Evolutionary conservation across 2,888 invertebrate species (phyloP).

Genomic region (Drosophila neonasuta): DNA sequence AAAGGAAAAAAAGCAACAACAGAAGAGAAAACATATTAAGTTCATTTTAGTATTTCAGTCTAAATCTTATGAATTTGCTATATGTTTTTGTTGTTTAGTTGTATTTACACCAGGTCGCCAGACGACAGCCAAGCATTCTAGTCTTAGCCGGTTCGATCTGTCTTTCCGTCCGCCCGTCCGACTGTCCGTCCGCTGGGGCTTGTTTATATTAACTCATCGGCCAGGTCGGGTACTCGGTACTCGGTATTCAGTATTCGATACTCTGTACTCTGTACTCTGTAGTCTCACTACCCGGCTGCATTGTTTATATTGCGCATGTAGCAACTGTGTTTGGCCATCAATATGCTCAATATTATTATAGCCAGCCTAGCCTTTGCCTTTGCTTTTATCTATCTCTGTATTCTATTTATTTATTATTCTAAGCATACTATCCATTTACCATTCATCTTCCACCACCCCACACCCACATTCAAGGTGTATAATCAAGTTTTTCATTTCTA

Average conservation of each 20-base stretch:
- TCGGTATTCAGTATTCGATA: constrained; percentile 15
- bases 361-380: constrained; percentile 24
- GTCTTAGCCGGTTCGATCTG: constrained; percentile 32
- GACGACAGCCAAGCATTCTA: constrained; percentile 31
- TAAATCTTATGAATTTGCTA: constrained; percentile 42
- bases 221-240: constrained; percentile 2
- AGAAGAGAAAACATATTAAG: constrained; percentile 51
- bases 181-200: constrained; percentile 10
- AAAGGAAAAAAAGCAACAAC: constrained; percentile 37
- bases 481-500: constrained; percentile 40
- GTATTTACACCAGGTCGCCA: constrained; percentile 47
- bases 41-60: constrained; percentile 59
- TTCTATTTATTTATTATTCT: constrained; percentile 68
- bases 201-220: constrained; percentile 61
- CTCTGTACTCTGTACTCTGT: constrained; percentile 14
- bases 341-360: constrained; percentile 37
- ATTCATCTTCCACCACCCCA: constrained; percentile 32
- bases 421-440: constrained; percentile 68
- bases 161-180: constrained; percentile 7
- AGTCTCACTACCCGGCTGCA: constrained; percentile 32
- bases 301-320: constrained; percentile 51
- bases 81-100: constrained; percentile 30
- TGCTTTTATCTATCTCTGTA: constrained; percentile 29
- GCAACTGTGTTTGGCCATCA: constrained; percentile 41
- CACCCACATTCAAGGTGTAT: constrained; percentile 64